Conservation (phyloP, 2,113 vertebrate genomes). For the Aegotheles bennettii region DNA sequence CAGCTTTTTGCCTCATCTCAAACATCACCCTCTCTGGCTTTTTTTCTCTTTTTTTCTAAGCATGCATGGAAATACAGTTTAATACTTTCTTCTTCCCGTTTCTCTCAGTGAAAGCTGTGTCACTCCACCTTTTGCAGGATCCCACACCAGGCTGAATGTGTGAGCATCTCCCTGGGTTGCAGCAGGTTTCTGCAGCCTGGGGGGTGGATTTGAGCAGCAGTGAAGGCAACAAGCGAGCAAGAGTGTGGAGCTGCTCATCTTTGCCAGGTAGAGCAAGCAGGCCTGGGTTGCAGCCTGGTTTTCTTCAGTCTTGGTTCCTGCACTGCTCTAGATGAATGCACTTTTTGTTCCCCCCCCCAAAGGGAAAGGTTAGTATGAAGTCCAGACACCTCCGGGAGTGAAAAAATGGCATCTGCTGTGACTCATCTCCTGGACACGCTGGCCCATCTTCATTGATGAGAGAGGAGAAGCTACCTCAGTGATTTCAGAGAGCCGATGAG, state of each 20-base stretch:
- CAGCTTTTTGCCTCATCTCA: not conserved
- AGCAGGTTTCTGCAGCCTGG: not conserved
- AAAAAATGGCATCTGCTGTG: not conserved
- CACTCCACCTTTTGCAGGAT: too few species aligned
- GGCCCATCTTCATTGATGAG: too few species aligned
- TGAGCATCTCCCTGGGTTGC: not conserved
- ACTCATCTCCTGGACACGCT: not conserved
- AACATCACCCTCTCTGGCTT: not conserved
- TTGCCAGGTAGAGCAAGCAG: not conserved
- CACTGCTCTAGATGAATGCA: not conserved
- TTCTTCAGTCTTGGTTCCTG: not conserved
- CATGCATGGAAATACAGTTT: not conserved
- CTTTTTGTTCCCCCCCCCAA: not conserved
- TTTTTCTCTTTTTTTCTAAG: not conserved
- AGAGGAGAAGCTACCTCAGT: not conserved
- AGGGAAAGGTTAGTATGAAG: not conserved
- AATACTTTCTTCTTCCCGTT: not conserved
- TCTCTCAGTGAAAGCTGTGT: not conserved
- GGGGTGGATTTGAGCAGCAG: not conserved
- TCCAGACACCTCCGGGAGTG: not conserved
- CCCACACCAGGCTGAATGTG: rapidly evolving
- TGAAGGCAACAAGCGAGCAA: not conserved
- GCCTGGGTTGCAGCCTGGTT: not conserved
- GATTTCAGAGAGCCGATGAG: not conserved
- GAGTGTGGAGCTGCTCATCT: not conserved